Percentiles rank a stretch among this genome's conserved stretches.
phyloP scores from a whole-genome alignment of 2,888 invertebrate species.

The Crematogaster levior region DNA sequence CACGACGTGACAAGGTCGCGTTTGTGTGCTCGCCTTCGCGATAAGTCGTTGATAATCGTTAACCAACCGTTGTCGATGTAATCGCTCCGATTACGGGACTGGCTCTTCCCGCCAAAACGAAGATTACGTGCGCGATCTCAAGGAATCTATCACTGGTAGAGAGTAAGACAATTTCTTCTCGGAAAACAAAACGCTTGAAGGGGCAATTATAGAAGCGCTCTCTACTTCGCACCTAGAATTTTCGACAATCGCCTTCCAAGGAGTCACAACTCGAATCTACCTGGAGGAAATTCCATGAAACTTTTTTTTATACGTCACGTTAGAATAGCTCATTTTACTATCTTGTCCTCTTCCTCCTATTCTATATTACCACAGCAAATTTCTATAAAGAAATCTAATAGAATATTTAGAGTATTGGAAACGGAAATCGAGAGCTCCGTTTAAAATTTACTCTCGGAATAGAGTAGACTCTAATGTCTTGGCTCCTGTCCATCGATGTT shows the following conservation, averaged over 20 bases:
- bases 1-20: constrained; percentile 79
- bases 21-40: constrained; percentile 73
- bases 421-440: background rate
- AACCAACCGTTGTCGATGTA: constrained; percentile 63
- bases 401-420: background rate
- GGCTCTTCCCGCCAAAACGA: constrained; percentile 34
- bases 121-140: background rate
- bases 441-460: background rate
- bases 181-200: background rate
- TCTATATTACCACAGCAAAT: background rate
- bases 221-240: background rate
- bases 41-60: constrained; percentile 75
- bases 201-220: background rate
- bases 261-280: no score
- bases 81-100: constrained; percentile 58
- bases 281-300: background rate
- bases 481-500: background rate
- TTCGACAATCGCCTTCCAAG: background rate
- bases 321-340: background rate
- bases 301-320: background rate
- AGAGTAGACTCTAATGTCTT: background rate
- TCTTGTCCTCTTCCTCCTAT: no score
- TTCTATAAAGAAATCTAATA: background rate
- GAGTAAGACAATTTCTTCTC: background rate
- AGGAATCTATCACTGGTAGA: background rate